These are phyloP conservation scores for Ictalurus furcatus DNA, from an alignment of 2,113 vertebrate species.

Conservation along the genomic window DNA sequence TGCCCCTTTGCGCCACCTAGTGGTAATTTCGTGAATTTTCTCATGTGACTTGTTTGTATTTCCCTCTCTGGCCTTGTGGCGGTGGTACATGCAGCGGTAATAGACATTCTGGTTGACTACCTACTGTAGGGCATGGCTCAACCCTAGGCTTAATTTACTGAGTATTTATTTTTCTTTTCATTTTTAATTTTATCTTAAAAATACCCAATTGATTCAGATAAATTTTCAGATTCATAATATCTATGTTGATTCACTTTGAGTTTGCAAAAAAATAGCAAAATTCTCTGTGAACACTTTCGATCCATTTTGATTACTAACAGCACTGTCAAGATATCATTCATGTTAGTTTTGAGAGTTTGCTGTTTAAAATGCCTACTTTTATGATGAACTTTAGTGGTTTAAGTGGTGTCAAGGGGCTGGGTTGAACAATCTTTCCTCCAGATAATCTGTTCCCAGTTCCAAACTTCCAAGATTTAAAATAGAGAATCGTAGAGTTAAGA, in stretches of 20 bases:
- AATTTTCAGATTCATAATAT: too few relatives aligned
- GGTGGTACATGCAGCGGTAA: too few relatives aligned
- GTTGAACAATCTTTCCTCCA: background rate
- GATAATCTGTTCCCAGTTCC: background rate
- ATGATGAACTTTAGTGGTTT: background rate
- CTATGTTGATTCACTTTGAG: background rate
- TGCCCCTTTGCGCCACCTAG: too few relatives aligned
- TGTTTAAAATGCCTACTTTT: background rate
- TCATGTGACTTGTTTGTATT: too few relatives aligned
- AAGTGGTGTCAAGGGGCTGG: background rate
- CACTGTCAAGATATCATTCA: background rate
- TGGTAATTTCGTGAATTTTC: too few relatives aligned
- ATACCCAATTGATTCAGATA: background rate
- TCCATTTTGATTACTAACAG: background rate
- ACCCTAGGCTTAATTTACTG: background rate
- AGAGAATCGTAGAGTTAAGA: background rate
- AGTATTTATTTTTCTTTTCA: background rate
- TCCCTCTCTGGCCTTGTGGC: too few relatives aligned
- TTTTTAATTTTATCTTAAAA: background rate
- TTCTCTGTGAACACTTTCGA: background rate
- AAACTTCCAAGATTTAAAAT: background rate
- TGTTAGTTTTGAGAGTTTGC: background rate
- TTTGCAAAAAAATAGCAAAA: background rate
- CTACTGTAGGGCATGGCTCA: too few relatives aligned
- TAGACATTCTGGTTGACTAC: too few relatives aligned